Conservation (phyloP, 1,140 invertebrate genomes). For the Melitaea cinxia region DNA sequence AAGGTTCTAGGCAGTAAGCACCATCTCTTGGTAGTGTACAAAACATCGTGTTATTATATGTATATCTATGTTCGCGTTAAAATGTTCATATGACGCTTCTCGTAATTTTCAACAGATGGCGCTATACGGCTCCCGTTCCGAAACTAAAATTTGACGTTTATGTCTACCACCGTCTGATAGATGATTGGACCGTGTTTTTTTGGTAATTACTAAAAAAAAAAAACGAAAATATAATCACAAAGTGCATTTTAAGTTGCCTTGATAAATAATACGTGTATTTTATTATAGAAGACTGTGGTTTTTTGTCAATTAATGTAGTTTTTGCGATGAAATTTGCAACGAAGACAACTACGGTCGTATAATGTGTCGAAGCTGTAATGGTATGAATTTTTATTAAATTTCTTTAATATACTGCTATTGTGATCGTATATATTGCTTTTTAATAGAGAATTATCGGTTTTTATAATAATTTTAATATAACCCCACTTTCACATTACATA, state of each 20-base stretch:
- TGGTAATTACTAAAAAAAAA: slow-evolving; percentile 36
- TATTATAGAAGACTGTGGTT: slow-evolving; percentile 10
- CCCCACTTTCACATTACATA: slow-evolving; percentile 67
- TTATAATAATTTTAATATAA: slow-evolving; percentile 46
- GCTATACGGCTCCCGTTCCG: background rate
- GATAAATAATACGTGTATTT: slow-evolving; percentile 7
- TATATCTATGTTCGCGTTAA: too few relatives aligned
- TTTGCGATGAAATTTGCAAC: slow-evolving; percentile 46
- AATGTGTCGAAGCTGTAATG: slow-evolving; percentile 56
- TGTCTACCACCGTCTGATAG: slow-evolving; percentile 45
- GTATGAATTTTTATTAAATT: slow-evolving; percentile 40
- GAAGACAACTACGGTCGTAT: slow-evolving; percentile 51
- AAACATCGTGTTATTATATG: too few relatives aligned
- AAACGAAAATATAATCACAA: slow-evolving; percentile 16
- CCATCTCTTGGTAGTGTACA: too few relatives aligned
- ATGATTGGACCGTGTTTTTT: slow-evolving; percentile 47
- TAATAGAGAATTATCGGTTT: background rate
- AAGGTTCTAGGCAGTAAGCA: too few relatives aligned
- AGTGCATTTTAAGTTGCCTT: slow-evolving; percentile 12
- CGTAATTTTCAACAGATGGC: slow-evolving; percentile 22
- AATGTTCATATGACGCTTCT: background rate
- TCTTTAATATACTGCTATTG: background rate
- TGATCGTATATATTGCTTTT: background rate
- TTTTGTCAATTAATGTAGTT: slow-evolving; percentile 30
- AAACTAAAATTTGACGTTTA: slow-evolving; percentile 38